Base-by-base conservation (phyloP, 2,797 vertebrate genomes). In the Epinephelus awoara region DNA sequence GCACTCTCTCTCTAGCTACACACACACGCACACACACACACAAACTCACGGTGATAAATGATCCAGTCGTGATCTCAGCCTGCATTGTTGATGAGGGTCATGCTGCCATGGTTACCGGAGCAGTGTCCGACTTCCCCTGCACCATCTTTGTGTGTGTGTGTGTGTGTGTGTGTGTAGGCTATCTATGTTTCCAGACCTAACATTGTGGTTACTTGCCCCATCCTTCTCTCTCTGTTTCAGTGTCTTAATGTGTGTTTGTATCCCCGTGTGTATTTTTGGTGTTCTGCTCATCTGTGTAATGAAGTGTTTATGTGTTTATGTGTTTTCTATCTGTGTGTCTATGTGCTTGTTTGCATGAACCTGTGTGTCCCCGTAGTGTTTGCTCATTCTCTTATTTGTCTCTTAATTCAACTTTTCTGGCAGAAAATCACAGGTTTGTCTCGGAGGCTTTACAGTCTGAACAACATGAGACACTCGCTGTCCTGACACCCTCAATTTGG, bases 1-100 rank as follows among this genome's bases (percentile, higher is more conserved):
- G 65, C 51, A 58, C 40, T 25, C 52, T 58, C 77, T 47, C 46
- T 47, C 46, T 47, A 6, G 17, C 40, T 42, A 42, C 78, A 70
- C 54, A 51, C 83, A 70, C 47, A 50, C 27, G 5, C 27, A 29
- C 72, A 77, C 68, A 70, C 75, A 67, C 68, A 70, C 70, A 42
- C 75, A 49, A 58, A 75, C 78, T 58, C 56, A 38, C 77, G 44
- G 76, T 94, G 94, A 94, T 94, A 91, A 89, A 95, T 93, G 90
- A 84, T 76, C 78, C 82, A 82, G 86, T 92, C 89, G 77, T 85
- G 82, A 88, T 91, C 73, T 61, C 29, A 77, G 83, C 82, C 86
- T 90, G 86, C 80, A 70, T 83, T 92, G 93, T 90, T 93, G 92
- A 94, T 94, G 91, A 94, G 89, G 92, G 92, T 93, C 92, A 92